Base-by-base conservation (phyloP, 2,113 vertebrate genomes). In the Microtus richardsoni region DNA sequence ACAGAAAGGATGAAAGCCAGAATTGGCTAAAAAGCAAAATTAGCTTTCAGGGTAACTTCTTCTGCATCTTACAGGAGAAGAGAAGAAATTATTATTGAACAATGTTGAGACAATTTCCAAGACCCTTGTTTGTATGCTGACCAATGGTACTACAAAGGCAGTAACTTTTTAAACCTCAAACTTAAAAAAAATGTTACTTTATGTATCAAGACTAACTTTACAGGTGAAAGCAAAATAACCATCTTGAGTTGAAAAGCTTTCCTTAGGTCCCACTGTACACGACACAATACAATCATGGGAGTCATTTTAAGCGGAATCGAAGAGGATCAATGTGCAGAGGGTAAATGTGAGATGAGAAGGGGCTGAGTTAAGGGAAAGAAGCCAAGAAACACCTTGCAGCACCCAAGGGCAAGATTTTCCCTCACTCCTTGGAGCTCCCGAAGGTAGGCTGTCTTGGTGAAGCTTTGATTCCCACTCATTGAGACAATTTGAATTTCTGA, bases 1-100 rank as follows among this genome's bases (percentile, higher is more conserved):
- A 75, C 21, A 39, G 33, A 70, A 92, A 83, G 64, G 11, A 89
- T 88, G 75, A 88, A 90, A 96, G 49, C 4, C 33, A 89, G 33
- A 89, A 96, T 70, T 89, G 10, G 44, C 64, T 68, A 95, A 91
- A 94, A 91, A 91, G 52, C 5, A 94, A 64, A 87, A 93, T 95
- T 62, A 94, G 71, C 0, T 73, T 89, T 16, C 19, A 83, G 36
- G 80, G 11, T 49, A 77, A 13, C 68, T 91, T 54, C 44, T 87
- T 28, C 52, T 17, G 2, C 7, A 12, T 85, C 66, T 11, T 71
- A 77, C 30, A 39, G 4, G 71, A 68, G 26, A 95, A 36, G 1
- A 89, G 44, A 58, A 88, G 5, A 75, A 92, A 83, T 80, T 68
- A 75, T 80, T n/a, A 7, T 4, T 17, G 12, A 17, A 17, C 1